Base-by-base conservation (phyloP, 2,888 invertebrate genomes). In the Panzeria rudis region DNA sequence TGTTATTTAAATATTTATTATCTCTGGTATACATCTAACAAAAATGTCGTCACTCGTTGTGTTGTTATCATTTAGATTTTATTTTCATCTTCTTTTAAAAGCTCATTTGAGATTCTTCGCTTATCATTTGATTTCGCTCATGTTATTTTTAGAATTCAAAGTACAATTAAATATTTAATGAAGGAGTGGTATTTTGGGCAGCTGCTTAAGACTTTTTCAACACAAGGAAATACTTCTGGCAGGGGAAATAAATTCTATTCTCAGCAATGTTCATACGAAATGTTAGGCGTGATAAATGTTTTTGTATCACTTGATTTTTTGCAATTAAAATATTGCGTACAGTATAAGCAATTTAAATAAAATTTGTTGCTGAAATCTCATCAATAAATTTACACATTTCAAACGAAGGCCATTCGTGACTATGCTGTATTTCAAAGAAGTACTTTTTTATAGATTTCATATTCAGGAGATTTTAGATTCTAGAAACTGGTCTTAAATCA, bases 31-130 rank as follows among this genome's bases (percentile, higher is more conserved):
- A 54, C 17, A 85, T 82, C 85, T 69, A 75, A 75, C 64, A 69
- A 78, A 85, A 85, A 82, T 85, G 85, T 85, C 85, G 62, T 85
- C 85, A 85, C 81, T 85, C 61, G 72, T 68, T 77, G 81, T 25
- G 62, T 54, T 79, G 17, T 68, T 85, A 85, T 81, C 73, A 81
- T 56, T 85, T 69, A 20, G 47, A 17, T 75, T 52, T 73, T n/a
- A 32, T 13, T 47, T 61, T 4, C 29, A 41, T 47, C n/a, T 2
- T 44, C 8, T 47, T 76, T 62, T 62, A 54, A 78, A 71, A 47
- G 50, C 23, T 23, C n/a, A 32, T 44, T 44, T 44, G n/a, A 73
- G 41, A 73, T 72, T 35, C 17, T 64, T 52, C 1, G 23, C 44
- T 59, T 59, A 80, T 80, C 64, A 66, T 17, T 66, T 15, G 38